Conservation (phyloP, 2,797 vertebrate species). For the Coccyzus lansbergi region DNA sequence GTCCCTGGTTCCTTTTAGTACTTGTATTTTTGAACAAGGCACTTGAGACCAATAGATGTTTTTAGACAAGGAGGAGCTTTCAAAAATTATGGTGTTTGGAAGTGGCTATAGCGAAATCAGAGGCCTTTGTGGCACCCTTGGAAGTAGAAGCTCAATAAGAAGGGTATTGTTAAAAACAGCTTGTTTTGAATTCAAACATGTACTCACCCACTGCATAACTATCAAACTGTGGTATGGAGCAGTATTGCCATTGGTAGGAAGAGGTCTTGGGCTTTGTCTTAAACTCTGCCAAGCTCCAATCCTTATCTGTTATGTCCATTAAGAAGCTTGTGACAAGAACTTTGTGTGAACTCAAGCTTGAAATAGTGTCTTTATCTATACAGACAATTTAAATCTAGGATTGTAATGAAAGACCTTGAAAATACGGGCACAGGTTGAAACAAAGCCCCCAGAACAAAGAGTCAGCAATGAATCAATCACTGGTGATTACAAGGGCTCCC, state of each 20-base stretch:
- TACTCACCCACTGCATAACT: not conserved
- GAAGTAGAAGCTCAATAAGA: not conserved
- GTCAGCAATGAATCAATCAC: not conserved
- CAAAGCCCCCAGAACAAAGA: not conserved
- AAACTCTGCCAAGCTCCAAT: not conserved
- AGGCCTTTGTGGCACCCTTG: not conserved
- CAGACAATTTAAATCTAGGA: not conserved
- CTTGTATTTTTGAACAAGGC: not conserved
- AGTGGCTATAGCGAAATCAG: not conserved
- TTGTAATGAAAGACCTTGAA: not conserved
- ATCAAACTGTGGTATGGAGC: not conserved
- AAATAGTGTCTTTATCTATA: not conserved
- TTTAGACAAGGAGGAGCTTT: not conserved
- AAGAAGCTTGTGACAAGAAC: not conserved
- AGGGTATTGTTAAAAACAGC: not conserved
- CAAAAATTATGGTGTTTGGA: not conserved
- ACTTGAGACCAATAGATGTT: not conserved
- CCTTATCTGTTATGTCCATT: not conserved
- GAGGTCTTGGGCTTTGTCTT: not conserved
- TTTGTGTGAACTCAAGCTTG: not conserved
- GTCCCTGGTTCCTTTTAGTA: not conserved
- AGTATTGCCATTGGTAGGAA: not conserved
- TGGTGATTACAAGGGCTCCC: not conserved
- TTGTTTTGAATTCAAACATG: not conserved
- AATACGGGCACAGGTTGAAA: not conserved